These are phyloP conservation scores for Dasypus novemcinctus DNA, from an alignment of 2,113 vertebrate species.

Conservation along the genomic window DNA sequence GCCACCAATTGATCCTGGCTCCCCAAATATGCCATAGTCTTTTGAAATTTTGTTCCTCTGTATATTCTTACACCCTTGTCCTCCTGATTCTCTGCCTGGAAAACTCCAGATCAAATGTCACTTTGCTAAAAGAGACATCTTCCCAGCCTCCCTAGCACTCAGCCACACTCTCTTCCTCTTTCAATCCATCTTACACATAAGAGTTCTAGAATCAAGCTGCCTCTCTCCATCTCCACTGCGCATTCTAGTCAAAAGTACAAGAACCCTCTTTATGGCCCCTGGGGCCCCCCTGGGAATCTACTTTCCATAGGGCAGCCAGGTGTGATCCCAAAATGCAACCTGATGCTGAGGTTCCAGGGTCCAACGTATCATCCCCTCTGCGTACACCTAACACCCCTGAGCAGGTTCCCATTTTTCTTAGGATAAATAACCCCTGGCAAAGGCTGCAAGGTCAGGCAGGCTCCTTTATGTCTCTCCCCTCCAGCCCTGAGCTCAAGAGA, in stretches of 20 bases:
- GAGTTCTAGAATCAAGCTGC: background rate
- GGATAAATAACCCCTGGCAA: background rate
- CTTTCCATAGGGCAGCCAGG: background rate
- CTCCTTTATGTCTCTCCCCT: accelerated
- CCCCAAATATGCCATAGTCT: background rate
- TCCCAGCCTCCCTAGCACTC: background rate
- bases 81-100: background rate
- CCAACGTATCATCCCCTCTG: background rate
- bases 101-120: background rate
- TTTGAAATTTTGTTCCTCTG: background rate
- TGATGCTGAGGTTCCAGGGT: background rate
- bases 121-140: background rate
- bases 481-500: background rate
- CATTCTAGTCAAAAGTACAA: background rate
- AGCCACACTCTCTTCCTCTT: background rate
- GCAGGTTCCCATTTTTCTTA: background rate
- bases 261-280: background rate
- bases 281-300: background rate
- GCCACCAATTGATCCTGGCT: accelerated
- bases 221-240: background rate
- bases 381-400: background rate
- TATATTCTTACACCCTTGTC: background rate
- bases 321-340: background rate
- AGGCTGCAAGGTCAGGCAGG: background rate
- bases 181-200: background rate